phyloP scores from a whole-genome alignment of 2,113 vertebrate genomes.

The Vidua chalybeata region DNA sequence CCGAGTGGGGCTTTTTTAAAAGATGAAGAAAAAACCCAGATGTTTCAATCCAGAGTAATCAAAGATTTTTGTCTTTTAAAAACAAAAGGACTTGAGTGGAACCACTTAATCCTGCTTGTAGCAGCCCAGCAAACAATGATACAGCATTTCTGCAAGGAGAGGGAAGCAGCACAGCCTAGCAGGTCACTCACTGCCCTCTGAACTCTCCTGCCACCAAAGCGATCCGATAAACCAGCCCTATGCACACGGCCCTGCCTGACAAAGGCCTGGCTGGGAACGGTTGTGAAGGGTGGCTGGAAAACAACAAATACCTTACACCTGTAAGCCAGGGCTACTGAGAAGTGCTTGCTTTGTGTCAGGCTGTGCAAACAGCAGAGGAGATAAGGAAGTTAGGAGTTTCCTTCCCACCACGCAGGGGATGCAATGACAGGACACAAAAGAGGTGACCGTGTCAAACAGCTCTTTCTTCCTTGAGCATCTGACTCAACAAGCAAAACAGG shows the following conservation, averaged over 20 bases:
- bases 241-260: rapidly evolving
- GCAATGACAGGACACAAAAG: background rate
- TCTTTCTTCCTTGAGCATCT: background rate
- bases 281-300: background rate
- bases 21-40: background rate
- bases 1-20: background rate
- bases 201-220: background rate
- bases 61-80: background rate
- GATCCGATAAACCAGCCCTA: rapidly evolving
- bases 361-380: background rate
- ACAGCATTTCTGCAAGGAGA: background rate
- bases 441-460: background rate
- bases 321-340: background rate
- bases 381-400: slow-evolving; percentile 6
- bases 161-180: background rate
- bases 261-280: background rate
- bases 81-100: background rate
- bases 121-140: background rate
- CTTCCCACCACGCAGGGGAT: background rate
- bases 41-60: background rate
- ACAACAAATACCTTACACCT: background rate
- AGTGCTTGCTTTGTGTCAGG: background rate
- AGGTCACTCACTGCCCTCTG: background rate
- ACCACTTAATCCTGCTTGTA: background rate
- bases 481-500: background rate